A percentile compares a stretch with the other conserved stretches of the same genome.
These are phyloP conservation scores for Umimayanthus chanpuru DNA, from an alignment of 92 coral and sea anemone genomes.

Conservation along the genomic window DNA sequence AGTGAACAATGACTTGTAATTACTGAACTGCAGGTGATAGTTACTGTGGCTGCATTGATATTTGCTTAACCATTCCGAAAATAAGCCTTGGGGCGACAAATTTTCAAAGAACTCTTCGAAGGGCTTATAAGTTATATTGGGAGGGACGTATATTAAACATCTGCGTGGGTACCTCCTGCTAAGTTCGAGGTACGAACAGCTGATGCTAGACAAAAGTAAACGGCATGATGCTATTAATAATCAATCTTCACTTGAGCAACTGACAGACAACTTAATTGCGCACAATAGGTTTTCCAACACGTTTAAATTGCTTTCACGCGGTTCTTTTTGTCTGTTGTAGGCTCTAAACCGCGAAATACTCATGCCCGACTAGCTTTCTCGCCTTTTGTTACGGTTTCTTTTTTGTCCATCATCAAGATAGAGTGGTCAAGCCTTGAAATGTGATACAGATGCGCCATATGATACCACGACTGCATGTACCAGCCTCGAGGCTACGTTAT, in stretches of 20 bases:
- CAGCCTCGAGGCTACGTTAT: conserved; percentile 17
- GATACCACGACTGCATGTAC: neutral
- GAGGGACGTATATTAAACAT: too few species aligned
- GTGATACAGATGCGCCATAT: conserved; percentile 4
- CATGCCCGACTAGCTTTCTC: neutral
- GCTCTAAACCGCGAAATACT: neutral
- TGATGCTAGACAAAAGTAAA: neutral
- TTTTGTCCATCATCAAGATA: neutral
- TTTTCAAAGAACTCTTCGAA: too few species aligned
- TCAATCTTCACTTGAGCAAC: conserved; percentile 7
- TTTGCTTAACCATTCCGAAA: conserved; percentile 1
- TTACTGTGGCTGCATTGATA: neutral
- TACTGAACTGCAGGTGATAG: neutral
- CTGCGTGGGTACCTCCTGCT: conserved; percentile 9
- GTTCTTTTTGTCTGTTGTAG: neutral
- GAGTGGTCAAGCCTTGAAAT: neutral
- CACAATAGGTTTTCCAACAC: neutral
- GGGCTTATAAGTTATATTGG: too few species aligned
- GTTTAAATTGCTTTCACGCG: neutral
- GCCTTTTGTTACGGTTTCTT: neutral
- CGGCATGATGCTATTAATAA: neutral
- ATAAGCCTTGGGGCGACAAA: too few species aligned
- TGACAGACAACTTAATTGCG: neutral
- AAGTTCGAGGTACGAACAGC: neutral
- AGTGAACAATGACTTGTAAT: neutral